These are phyloP conservation scores for Actinopyga echinites DNA, from an alignment of 53 echinoderm and acorn worm species.

Conservation along the genomic window DNA sequence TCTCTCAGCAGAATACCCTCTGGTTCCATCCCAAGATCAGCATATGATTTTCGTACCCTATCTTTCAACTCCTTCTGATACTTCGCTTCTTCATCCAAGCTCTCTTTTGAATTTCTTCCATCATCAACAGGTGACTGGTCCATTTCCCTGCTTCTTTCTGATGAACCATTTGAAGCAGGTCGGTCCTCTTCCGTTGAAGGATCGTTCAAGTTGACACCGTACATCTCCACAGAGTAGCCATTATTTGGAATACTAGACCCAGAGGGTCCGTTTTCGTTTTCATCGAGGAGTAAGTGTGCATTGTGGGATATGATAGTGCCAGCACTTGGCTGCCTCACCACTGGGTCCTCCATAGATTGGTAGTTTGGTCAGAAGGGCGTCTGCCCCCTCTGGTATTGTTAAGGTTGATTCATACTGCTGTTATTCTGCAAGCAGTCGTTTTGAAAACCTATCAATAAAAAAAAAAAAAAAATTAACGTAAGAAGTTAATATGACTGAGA, in stretches of 20 bases:
- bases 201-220: neutral
- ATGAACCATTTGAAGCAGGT: slow-evolving; percentile 28
- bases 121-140: slow-evolving; percentile 77
- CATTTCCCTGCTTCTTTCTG: slow-evolving; percentile 65
- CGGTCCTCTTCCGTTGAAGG: slow-evolving; percentile 18
- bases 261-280: slow-evolving; percentile 12
- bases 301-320: slow-evolving; percentile 73
- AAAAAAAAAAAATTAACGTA: too few species aligned
- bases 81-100: slow-evolving; percentile 63
- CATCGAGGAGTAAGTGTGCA: slow-evolving; percentile 60
- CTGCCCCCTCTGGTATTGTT: too few species aligned
- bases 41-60: slow-evolving; percentile 77
- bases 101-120: slow-evolving; percentile 37
- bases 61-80: slow-evolving; percentile 90
- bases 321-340: slow-evolving; percentile 33
- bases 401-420: too few species aligned
- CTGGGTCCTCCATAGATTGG: slow-evolving; percentile 9
- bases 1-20: slow-evolving; percentile 75
- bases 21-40: slow-evolving; percentile 85
- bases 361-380: too few species aligned
- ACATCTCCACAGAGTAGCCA: slow-evolving; percentile 41
- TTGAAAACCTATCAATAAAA: too few species aligned
- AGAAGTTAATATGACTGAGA: too few species aligned
- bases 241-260: slow-evolving; percentile 18
- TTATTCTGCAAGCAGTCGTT: too few species aligned